These are phyloP conservation scores for Panthera tigris DNA, from an alignment of 2,113 vertebrate species.

Conservation along the genomic window DNA sequence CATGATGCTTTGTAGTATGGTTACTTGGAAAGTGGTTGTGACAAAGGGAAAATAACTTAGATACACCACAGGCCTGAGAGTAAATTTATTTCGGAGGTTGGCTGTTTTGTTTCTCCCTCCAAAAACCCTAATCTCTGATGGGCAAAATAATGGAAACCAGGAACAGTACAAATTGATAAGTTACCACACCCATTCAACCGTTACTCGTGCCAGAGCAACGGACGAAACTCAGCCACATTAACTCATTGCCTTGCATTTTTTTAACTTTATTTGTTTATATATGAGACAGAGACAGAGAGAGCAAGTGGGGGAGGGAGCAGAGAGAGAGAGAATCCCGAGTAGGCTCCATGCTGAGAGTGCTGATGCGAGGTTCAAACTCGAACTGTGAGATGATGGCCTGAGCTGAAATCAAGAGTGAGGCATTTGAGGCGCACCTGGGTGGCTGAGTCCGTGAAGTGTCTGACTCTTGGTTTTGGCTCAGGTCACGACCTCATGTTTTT, in stretches of 20 bases:
- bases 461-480: no score
- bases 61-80: neutral
- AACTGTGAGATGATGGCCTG: no score
- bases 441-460: no score
- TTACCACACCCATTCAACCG: neutral
- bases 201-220: neutral
- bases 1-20: neutral
- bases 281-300: no score
- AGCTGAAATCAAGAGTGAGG: no score
- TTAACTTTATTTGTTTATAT: no score
- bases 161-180: neutral
- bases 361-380: no score
- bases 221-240: neutral
- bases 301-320: no score
- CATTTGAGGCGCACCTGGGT: no score
- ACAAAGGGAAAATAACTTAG: constrained; percentile 20
- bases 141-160: constrained; percentile 41
- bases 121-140: constrained; percentile 13
- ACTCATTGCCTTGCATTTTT: neutral
- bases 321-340: no score
- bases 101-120: neutral
- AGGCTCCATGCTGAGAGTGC: no score
- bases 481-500: no score
- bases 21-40: constrained; percentile 59
- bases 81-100: neutral